phyloP scores from a whole-genome alignment of 2,888 invertebrate species.

The Ochropacha duplaris region DNA sequence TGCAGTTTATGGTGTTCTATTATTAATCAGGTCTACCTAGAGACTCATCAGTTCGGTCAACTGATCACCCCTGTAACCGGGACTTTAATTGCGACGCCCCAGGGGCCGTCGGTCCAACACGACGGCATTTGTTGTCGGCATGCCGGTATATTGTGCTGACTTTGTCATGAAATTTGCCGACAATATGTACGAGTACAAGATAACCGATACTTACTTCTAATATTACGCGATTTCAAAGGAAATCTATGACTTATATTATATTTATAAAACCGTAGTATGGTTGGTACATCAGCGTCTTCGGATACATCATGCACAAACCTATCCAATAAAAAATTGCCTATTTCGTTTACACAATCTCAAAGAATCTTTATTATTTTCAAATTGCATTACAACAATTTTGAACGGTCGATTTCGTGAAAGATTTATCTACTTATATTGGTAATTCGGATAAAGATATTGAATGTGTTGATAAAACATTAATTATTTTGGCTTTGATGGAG shows the following conservation, averaged over 20 bases:
- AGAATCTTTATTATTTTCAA: too few species aligned
- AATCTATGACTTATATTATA: not conserved
- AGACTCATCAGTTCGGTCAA: conserved; percentile 47
- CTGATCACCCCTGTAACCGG: conserved; percentile 59
- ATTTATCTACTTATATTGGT: too few species aligned
- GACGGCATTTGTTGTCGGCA: conserved; percentile 65
- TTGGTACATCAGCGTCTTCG: too few species aligned
- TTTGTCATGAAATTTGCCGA: conserved; percentile 62
- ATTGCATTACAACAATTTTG: too few species aligned
- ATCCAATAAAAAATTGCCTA: too few species aligned
- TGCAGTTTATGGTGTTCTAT: not conserved
- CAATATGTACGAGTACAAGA: conserved; percentile 48
- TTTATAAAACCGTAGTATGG: not conserved
- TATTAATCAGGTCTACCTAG: not conserved
- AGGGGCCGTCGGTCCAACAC: conserved; percentile 68
- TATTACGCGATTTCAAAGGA: conserved; percentile 21
- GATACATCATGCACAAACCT: too few species aligned
- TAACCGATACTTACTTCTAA: conserved; percentile 43
- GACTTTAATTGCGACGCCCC: conserved; percentile 74
- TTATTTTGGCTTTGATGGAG: not conserved
- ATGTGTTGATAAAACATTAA: not conserved
- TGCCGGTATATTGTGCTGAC: conserved; percentile 52
- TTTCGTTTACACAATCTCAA: too few species aligned
- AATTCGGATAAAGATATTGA: too few species aligned
- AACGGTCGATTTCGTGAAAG: too few species aligned